Percentiles rank a stretch among this genome's conserved stretches.
These are phyloP conservation scores for Danaus plexippus DNA, from an alignment of 1,140 invertebrate species.

Conservation along the genomic window DNA sequence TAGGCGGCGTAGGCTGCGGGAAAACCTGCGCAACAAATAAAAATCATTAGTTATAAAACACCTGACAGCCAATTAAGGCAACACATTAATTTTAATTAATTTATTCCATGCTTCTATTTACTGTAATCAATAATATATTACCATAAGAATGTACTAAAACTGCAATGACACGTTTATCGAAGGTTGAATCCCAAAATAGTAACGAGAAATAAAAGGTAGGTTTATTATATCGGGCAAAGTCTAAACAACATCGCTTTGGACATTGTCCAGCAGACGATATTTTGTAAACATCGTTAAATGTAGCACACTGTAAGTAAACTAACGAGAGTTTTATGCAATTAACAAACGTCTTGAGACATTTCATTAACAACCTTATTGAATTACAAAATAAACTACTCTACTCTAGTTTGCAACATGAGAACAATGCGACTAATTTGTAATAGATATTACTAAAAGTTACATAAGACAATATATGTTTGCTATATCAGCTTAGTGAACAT, in stretches of 20 bases:
- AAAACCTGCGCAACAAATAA: conserved; percentile 83
- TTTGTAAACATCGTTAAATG: conserved; percentile 56
- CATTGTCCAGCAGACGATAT: conserved; percentile 54
- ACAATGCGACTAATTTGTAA: conserved; percentile 28
- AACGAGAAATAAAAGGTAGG: conserved; percentile 50
- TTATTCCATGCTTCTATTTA: too few relatives aligned
- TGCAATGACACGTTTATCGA: conserved; percentile 34
- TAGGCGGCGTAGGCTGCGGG: conserved; percentile 94
- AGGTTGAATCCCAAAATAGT: conserved; percentile 58
- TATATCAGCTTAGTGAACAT: conserved; percentile 39
- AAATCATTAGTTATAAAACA: conserved; percentile 7
- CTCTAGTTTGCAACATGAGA: conserved; percentile 34
- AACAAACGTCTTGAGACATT: conserved; percentile 24
- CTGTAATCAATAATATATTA: too few relatives aligned
- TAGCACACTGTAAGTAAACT: conserved; percentile 41
- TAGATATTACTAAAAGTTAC: conserved; percentile 25
- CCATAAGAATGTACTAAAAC: too few relatives aligned
- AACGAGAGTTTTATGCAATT: conserved; percentile 32
- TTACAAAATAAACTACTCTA: conserved; percentile 41
- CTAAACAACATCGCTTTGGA: conserved; percentile 55
- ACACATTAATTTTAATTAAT: too few relatives aligned
- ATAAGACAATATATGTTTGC: conserved; percentile 23
- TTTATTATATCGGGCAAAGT: conserved; percentile 37
- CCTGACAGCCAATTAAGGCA: too few relatives aligned
- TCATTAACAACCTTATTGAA: conserved; percentile 34